Base-by-base conservation (phyloP, 2,797 vertebrate species). In the Liparis tanakae region DNA sequence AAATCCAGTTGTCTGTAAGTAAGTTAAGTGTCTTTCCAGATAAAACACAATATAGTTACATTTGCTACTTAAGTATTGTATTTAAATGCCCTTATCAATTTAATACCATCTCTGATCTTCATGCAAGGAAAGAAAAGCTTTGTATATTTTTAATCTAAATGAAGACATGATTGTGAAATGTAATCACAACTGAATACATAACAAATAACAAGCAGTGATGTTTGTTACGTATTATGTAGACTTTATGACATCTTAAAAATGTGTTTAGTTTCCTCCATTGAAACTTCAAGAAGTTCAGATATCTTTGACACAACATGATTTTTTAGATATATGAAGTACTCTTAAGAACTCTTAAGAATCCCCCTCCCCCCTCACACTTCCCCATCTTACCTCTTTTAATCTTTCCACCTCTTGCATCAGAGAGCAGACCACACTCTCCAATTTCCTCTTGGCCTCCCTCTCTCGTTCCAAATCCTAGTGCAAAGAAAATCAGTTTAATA, bases 381-480 rank as follows among this genome's bases (percentile, higher is more conserved):
- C 25, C 25, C 25, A 43, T 34, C 41, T 43, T 53, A 95, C 95
- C 95, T 93, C 93, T 83, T 88, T 93, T 72, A 95, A 80, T 81
- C 74, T 91, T 81, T 94, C 88, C 87, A 94, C 75, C 73, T 95
- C 93, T 77, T 89, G 82, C 89, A 63, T 89, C 72, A 95, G 84
- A 67, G 89, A 85, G 59, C 65, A 30, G 51, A 95, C 83, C 77
- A 66, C 80, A 48, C 78, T 83, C 86, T 95, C 92, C 86, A 94
- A 79, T 68, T 92, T 94, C 80, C 36, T 93, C 72, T 91, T 94
- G 69, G 81, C 82, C 62, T 84, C 83, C 66, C 72, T 88, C 85
- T 95, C 94, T 67, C 43, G 85, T 67, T 90, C 88, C 87, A 95
- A 56, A 78, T 93, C 92, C 95, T 95, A 73, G 82, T 15, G 39